A percentile compares a stretch with the other conserved stretches of the same genome.
Conservation (phyloP, 2,797 vertebrate genomes). For the Scolopax bukidnonensis region DNA sequence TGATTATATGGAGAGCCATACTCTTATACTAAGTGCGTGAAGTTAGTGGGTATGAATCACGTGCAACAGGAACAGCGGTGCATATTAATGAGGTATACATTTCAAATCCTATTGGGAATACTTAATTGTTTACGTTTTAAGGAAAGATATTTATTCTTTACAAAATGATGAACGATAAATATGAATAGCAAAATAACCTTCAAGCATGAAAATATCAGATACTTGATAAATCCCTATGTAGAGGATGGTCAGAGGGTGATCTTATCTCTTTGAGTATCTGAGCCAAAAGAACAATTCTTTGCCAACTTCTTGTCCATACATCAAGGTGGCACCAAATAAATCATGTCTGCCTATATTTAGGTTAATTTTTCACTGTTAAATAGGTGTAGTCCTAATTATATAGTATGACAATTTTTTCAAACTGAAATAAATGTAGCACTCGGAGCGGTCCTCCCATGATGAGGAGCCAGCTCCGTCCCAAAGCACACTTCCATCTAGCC, state of each 20-base stretch:
- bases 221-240: not conserved
- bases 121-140: not conserved
- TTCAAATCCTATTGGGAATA: not conserved
- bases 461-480: not conserved
- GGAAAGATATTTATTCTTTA: not conserved
- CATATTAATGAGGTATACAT: not conserved
- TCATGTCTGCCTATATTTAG: not conserved
- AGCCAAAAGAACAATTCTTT: not conserved
- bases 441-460: not conserved
- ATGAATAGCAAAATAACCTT: not conserved
- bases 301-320: not conserved
- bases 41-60: not conserved
- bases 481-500: not conserved
- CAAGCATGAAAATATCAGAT: not conserved
- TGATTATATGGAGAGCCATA: not conserved
- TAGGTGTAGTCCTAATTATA: not conserved
- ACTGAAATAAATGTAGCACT: not conserved
- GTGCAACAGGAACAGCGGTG: not conserved
- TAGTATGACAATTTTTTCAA: not conserved
- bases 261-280: not conserved
- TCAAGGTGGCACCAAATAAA: not conserved
- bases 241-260: not conserved
- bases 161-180: not conserved
- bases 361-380: slow-evolving; percentile 24
- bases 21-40: not conserved